phyloP scores from a whole-genome alignment of 2,113 vertebrate genomes.

The Rhinolophus ferrumequinum region DNA sequence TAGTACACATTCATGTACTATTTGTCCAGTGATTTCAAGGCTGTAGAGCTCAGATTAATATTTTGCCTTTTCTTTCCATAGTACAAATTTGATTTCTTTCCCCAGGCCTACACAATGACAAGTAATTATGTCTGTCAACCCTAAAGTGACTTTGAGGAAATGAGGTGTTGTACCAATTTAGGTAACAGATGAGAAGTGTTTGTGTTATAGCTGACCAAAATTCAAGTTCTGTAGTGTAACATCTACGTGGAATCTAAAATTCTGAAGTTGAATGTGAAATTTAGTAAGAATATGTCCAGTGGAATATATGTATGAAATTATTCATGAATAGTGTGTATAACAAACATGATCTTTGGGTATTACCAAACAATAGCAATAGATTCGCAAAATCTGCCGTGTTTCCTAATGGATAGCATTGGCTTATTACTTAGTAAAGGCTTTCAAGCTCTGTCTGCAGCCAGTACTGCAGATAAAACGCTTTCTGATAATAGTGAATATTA shows the following conservation, averaged over 20 bases:
- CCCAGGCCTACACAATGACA: neutral
- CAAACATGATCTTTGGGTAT: neutral
- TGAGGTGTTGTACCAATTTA: neutral
- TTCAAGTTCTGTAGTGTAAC: neutral
- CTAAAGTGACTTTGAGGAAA: constrained; percentile 49
- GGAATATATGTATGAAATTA: neutral
- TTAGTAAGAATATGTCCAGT: neutral
- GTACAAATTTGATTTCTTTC: constrained; percentile 44
- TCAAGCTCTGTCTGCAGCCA: neutral
- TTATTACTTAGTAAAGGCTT: neutral
- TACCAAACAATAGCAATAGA: neutral
- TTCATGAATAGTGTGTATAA: neutral
- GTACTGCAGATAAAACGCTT: neutral
- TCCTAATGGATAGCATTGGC: neutral
- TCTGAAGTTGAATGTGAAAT: neutral
- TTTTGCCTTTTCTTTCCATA: neutral
- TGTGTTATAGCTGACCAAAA: neutral
- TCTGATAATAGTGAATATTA: constrained; percentile 65
- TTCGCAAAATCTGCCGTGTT: neutral
- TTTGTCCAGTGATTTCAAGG: neutral
- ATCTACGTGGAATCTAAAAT: neutral
- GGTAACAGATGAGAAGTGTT: neutral
- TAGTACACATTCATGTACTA: neutral
- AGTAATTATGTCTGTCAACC: neutral
- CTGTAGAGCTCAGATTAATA: neutral